These are phyloP conservation scores for Drosophila bocqueti DNA, from an alignment of 1,140 invertebrate species.

Conservation along the genomic window DNA sequence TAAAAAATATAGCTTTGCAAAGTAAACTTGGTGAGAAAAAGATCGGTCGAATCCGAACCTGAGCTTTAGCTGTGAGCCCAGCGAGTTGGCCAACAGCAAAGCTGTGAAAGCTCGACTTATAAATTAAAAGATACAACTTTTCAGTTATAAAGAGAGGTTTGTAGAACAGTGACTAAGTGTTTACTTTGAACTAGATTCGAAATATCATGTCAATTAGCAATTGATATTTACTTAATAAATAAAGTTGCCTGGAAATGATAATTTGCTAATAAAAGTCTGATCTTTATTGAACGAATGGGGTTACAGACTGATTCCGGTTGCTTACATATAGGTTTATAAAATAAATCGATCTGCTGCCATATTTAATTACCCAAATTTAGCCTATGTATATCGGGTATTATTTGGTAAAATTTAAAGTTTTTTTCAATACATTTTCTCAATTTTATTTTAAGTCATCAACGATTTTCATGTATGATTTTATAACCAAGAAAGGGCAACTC, in stretches of 20 bases:
- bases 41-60: slow-evolving; percentile 38
- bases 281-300: slow-evolving; percentile 24
- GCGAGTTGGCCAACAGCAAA: slow-evolving; percentile 30
- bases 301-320: neutral
- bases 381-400: no score
- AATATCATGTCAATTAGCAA: slow-evolving; percentile 60
- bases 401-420: no score
- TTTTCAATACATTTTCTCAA: no score
- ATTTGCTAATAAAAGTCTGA: slow-evolving; percentile 54
- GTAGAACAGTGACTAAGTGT: slow-evolving; percentile 50
- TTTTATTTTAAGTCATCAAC: neutral
- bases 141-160: slow-evolving; percentile 1
- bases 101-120: slow-evolving; percentile 40
- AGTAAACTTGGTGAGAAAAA: slow-evolving; percentile 29
- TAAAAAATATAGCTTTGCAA: slow-evolving; percentile 31
- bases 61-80: slow-evolving; percentile 28
- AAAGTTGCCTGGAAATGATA: slow-evolving; percentile 10
- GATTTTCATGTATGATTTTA: neutral
- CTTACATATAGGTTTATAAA: neutral
- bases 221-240: slow-evolving; percentile 24
- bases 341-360: neutral
- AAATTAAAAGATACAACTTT: slow-evolving; percentile 12
- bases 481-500: neutral
- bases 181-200: slow-evolving; percentile 30
- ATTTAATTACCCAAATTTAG: no score